Base-by-base conservation (phyloP, 1,140 invertebrate genomes). In the Eueides isabella region DNA sequence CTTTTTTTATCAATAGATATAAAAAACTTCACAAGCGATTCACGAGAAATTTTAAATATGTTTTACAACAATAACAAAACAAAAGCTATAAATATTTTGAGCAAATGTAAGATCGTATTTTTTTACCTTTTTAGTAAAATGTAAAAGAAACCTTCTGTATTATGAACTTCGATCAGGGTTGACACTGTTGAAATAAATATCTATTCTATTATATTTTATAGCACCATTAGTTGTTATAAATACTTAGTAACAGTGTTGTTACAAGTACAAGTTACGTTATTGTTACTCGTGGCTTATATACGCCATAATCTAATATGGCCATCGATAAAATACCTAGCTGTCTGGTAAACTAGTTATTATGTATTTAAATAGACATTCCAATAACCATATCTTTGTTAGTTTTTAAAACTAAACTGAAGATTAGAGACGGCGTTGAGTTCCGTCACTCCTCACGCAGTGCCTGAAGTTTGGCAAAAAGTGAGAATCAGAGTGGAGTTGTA, bases 161-260 rank as follows among this genome's bases (percentile, higher is more conserved):
- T 31, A 19, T 66, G 63, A 31, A 66, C 33, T 72, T 41, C 14
- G 23, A 48, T 23, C 35, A 72, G 71, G 71, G 64, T 38, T 68
- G 66, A 12, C 63, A 62, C 44, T 23, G 9, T 55, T 55, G 0
- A 55, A 48, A 38, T 16, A 16, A 38, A 38, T 38, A 31, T 38
- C 4, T 7, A 9, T 9, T 0, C 3, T 19, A n/a, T 44, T 44
- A n/a, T 19, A 31, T n/a, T n/a, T n/a, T n/a, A n/a, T n/a, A n/a
- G n/a, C n/a, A n/a, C 31, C 31, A 33, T 33, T 33, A 11, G 31
- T 16, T 38, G 12, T 38, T 16, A n/a, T n/a, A n/a, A n/a, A n/a
- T n/a, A 2, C 48, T 55, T 55, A 7, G 19, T 23, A 12, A 55
- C 48, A 26, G 3, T 26, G 48, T 55, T 26, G 48, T 9, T 55